Conservation (phyloP, 2,888 invertebrate genomes). For the Leptogaster cylindrica region DNA sequence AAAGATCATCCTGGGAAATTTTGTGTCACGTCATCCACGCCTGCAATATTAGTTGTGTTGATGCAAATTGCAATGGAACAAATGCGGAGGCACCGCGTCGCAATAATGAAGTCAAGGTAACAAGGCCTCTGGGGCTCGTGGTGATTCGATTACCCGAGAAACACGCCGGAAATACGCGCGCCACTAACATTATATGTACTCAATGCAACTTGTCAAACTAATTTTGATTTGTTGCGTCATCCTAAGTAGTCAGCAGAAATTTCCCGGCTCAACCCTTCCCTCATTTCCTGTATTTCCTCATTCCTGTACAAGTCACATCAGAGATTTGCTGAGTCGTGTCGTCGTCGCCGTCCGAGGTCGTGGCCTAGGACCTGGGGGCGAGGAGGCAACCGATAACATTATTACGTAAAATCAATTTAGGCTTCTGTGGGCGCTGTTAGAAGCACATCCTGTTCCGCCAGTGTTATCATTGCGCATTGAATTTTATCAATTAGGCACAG, state of each 20-base stretch:
- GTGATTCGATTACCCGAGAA: too few relatives aligned
- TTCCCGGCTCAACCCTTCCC: background rate
- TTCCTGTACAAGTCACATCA: background rate
- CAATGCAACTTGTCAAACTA: slow-evolving; percentile 30
- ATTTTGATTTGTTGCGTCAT: slow-evolving; percentile 38
- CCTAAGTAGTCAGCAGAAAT: slow-evolving; percentile 20
- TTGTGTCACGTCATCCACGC: too few relatives aligned
- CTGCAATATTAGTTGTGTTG: too few relatives aligned
- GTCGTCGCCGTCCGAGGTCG: background rate
- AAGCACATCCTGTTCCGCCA: slow-evolving; percentile 11
- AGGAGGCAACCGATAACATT: too few relatives aligned
- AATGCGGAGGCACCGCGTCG: too few relatives aligned
- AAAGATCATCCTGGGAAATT: too few relatives aligned
- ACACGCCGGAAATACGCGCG: too few relatives aligned
- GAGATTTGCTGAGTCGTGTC: slow-evolving; percentile 6
- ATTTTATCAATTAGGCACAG: slow-evolving; percentile 34
- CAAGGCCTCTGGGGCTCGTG: too few relatives aligned
- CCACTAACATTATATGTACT: slow-evolving; percentile 2
- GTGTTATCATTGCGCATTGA: slow-evolving; percentile 25
- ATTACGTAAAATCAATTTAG: slow-evolving; percentile 36
- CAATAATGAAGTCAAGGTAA: too few relatives aligned
- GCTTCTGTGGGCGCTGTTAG: slow-evolving; percentile 30
- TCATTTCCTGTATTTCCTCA: background rate
- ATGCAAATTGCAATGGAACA: too few relatives aligned
- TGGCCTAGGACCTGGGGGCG: background rate